Percentiles rank a stretch among this genome's conserved stretches.
Evolutionary conservation across 2,888 invertebrate genomes (phyloP).

Genomic region (Himalopsyche anomala): DNA sequence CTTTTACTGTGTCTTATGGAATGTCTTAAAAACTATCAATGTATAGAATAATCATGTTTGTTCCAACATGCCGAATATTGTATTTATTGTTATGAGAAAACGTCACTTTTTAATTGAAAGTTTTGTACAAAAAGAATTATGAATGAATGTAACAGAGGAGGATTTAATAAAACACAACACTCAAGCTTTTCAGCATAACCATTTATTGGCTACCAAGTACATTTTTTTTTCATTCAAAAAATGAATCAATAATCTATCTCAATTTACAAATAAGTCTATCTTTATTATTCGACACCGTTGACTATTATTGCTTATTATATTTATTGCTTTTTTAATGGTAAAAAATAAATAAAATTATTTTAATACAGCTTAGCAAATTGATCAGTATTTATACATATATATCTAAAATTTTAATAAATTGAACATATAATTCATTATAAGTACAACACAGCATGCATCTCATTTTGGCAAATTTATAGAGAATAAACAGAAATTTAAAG

Average conservation of each 20-base stretch:
- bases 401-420: too few relatives aligned
- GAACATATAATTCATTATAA: too few relatives aligned
- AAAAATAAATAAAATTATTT: slow-evolving; percentile 17
- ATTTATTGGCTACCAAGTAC: slow-evolving; percentile 19
- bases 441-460: too few relatives aligned
- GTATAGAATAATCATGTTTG: too few relatives aligned
- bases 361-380: neutral
- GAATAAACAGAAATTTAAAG: too few relatives aligned
- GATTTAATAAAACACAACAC: neutral
- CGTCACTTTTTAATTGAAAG: neutral
- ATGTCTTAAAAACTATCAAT: too few relatives aligned
- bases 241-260: neutral
- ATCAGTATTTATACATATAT: neutral
- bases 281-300: neutral
- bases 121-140: neutral
- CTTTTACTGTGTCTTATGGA: too few relatives aligned
- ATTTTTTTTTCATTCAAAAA: neutral
- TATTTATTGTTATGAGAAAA: too few relatives aligned
- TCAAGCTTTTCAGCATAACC: neutral
- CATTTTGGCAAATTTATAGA: too few relatives aligned
- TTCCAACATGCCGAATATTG: too few relatives aligned
- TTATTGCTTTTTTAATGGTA: neutral
- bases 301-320: neutral
- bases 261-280: neutral
- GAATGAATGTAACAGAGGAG: neutral